Percentiles rank a stretch among this genome's conserved stretches.
These are phyloP conservation scores for Diogma glabrata DNA, from an alignment of 2,888 invertebrate species.

Conservation along the genomic window DNA sequence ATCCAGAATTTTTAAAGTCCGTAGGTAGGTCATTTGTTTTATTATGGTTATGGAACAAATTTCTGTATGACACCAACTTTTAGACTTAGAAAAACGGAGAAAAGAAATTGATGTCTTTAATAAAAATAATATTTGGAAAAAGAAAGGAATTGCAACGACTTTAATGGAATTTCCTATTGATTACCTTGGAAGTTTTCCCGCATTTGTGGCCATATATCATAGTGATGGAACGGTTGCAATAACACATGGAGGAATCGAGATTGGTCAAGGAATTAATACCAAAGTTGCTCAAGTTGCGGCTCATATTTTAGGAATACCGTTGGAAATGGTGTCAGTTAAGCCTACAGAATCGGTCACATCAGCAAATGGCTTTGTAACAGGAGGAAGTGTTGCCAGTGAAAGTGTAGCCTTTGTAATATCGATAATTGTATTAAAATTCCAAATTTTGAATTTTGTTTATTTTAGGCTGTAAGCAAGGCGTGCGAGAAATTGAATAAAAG, in stretches of 20 bases:
- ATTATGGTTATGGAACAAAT: too few relatives aligned
- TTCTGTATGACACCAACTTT: too few relatives aligned
- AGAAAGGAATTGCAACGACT: slow-evolving; percentile 51
- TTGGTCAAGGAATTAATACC: slow-evolving; percentile 64
- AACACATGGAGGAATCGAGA: slow-evolving; percentile 53
- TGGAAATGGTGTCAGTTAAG: slow-evolving; percentile 49
- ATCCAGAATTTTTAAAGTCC: slow-evolving; percentile 42
- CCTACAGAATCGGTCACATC: slow-evolving; percentile 46
- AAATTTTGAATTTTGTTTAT: too few relatives aligned
- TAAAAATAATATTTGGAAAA: slow-evolving; percentile 59
- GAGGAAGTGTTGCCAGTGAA: slow-evolving; percentile 57
- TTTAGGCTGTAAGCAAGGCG: slow-evolving; percentile 41
- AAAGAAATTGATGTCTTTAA: slow-evolving; percentile 45
- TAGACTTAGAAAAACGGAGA: slow-evolving; percentile 42
- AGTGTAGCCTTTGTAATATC: slow-evolving; percentile 42
- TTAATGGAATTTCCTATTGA: slow-evolving; percentile 50
- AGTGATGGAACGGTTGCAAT: slow-evolving; percentile 54
- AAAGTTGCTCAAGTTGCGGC: slow-evolving; percentile 61
- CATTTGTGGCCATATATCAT: slow-evolving; percentile 51
- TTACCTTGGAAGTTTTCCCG: slow-evolving; percentile 39
- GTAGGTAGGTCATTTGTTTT: too few relatives aligned
- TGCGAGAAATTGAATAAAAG: slow-evolving; percentile 46
- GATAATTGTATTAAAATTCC: slow-evolving; percentile 31
- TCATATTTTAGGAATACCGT: slow-evolving; percentile 49
- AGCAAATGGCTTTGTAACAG: slow-evolving; percentile 50